Conservation (phyloP, 2,888 invertebrate species). For the Macrophya alboannulata region DNA sequence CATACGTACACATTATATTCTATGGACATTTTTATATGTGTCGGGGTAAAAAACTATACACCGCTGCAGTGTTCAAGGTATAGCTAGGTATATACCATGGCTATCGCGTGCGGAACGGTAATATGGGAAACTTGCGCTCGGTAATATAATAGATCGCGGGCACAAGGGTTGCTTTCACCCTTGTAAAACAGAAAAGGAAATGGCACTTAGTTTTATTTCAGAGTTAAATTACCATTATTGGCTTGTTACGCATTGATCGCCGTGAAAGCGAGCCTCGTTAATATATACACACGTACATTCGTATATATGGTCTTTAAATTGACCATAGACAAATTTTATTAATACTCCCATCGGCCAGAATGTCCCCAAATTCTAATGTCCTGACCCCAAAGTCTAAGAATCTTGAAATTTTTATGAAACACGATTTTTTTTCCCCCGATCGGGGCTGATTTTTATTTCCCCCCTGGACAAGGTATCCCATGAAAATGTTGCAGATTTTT, state of each 20-base stretch:
- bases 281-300: background rate
- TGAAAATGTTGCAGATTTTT: too few relatives aligned
- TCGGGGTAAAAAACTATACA: too few relatives aligned
- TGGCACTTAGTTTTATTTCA: constrained; percentile 70
- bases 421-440: too few relatives aligned
- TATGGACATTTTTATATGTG: too few relatives aligned
- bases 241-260: constrained; percentile 54
- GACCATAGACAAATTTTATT: too few relatives aligned
- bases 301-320: background rate
- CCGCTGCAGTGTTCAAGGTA: background rate
- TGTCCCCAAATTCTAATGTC: too few relatives aligned
- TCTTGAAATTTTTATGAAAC: too few relatives aligned
- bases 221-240: constrained; percentile 69
- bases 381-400: too few relatives aligned
- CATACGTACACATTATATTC: too few relatives aligned
- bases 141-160: constrained; percentile 72
- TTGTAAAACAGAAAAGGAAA: constrained; percentile 67
- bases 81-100: background rate
- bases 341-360: too few relatives aligned
- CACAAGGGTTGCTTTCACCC: constrained; percentile 68
- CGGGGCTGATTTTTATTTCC: too few relatives aligned
- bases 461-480: too few relatives aligned
- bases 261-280: constrained; percentile 42
- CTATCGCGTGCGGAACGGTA: constrained; percentile 75
- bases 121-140: constrained; percentile 70